These are phyloP conservation scores for Novumbra hubbsi DNA, from an alignment of 2,797 vertebrate species.

Conservation along the genomic window DNA sequence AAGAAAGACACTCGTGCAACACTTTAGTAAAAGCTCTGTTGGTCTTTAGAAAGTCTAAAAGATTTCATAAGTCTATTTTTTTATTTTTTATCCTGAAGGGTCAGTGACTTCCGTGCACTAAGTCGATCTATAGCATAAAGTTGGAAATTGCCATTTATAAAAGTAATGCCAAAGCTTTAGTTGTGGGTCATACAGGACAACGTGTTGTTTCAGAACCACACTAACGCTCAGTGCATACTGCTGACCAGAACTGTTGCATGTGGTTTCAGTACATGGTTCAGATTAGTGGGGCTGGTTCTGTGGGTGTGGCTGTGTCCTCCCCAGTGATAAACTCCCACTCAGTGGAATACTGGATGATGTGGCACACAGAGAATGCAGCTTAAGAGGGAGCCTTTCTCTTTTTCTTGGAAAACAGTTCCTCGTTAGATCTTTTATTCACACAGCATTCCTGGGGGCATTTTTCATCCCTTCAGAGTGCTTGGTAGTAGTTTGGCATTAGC, in stretches of 20 bases:
- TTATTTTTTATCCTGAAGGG: neutral
- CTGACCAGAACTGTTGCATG: conserved; percentile 29
- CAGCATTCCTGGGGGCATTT: conserved; percentile 57
- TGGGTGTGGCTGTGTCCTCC: conserved; percentile 23
- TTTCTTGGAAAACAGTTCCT: conserved; percentile 38
- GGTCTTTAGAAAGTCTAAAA: conserved; percentile 35
- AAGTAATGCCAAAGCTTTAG: conserved; percentile 54
- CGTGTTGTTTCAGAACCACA: conserved; percentile 34
- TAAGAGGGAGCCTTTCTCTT: conserved; percentile 47
- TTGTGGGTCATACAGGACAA: conserved; percentile 45
- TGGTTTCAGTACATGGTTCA: conserved; percentile 38
- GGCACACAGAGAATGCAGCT: conserved; percentile 45
- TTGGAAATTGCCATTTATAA: conserved; percentile 34
- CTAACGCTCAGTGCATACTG: conserved; percentile 28
- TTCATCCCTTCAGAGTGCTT: conserved; percentile 51
- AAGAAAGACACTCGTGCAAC: conserved; percentile 35
- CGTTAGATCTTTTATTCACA: conserved; percentile 52
- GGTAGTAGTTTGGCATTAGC: conserved; percentile 57
- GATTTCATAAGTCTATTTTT: neutral
- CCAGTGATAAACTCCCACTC: conserved; percentile 25
- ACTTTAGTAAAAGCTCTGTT: conserved; percentile 25
- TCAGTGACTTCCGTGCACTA: conserved; percentile 23
- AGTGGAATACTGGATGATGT: conserved; percentile 56
- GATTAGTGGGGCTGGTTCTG: neutral
- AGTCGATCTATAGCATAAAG: conserved; percentile 42